phyloP scores from a whole-genome alignment of 2,113 vertebrate species.

The Vulpes ferrilata region DNA sequence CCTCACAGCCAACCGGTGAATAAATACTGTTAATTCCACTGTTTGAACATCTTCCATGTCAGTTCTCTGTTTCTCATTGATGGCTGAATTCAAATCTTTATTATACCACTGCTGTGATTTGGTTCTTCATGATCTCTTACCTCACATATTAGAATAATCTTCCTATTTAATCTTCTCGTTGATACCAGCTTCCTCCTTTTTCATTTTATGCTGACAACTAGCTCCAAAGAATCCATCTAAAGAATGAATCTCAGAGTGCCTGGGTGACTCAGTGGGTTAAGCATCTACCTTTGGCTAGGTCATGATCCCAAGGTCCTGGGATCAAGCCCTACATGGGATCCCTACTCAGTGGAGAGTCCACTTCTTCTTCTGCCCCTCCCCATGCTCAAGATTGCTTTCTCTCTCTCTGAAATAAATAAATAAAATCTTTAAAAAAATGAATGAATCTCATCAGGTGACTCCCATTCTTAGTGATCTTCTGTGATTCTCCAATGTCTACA shows the following conservation, averaged over 20 bases:
- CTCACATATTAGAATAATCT: background rate
- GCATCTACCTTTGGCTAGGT: too few relatives aligned
- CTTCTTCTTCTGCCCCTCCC: too few relatives aligned
- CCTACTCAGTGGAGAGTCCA: too few relatives aligned
- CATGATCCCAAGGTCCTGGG: too few relatives aligned
- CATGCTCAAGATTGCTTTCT: too few relatives aligned
- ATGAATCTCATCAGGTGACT: background rate
- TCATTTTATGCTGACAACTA: background rate
- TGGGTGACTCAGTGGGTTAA: too few relatives aligned
- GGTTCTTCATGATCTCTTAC: background rate
- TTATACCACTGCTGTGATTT: background rate
- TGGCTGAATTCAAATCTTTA: background rate
- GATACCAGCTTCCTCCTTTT: background rate
- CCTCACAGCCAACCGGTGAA: background rate
- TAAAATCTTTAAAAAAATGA: background rate
- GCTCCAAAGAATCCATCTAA: background rate
- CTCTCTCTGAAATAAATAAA: too few relatives aligned
- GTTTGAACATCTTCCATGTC: background rate
- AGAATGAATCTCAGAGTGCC: background rate
- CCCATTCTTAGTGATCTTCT: background rate
- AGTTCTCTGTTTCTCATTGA: background rate
- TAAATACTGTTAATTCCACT: background rate
- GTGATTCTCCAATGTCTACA: background rate
- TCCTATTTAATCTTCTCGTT: background rate
- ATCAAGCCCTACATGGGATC: too few relatives aligned